Percentiles rank a stretch among this genome's conserved stretches.
These are phyloP conservation scores for Pavo muticus DNA, from an alignment of 2,113 vertebrate species.

Conservation along the genomic window DNA sequence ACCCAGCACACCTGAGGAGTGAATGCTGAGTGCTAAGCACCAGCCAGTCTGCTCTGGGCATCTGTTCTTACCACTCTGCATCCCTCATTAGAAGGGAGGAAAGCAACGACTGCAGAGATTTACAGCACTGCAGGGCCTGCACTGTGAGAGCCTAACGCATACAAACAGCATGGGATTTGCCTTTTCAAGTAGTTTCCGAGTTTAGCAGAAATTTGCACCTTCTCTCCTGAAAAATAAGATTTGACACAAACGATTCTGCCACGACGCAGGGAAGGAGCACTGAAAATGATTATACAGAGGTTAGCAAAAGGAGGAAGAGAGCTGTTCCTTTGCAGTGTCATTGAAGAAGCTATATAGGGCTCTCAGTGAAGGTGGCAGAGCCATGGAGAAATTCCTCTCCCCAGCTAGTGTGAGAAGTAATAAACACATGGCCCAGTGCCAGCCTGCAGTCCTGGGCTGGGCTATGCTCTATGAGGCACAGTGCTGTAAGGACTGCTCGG, in stretches of 20 bases:
- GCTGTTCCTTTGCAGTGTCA: not conserved
- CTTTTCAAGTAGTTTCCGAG: not conserved
- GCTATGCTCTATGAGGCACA: not conserved
- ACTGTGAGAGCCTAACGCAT: not conserved
- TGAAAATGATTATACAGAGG: not conserved
- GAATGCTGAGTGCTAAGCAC: not conserved
- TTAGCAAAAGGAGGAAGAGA: not conserved
- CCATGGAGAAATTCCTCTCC: not conserved
- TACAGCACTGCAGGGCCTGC: not conserved
- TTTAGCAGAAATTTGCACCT: not conserved
- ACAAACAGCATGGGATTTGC: not conserved
- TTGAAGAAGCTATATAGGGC: not conserved
- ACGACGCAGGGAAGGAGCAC: accelerated
- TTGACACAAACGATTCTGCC: not conserved
- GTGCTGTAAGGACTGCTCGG: not conserved
- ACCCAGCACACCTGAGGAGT: not conserved
- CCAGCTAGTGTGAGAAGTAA: not conserved
- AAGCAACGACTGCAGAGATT: not conserved
- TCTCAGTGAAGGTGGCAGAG: not conserved
- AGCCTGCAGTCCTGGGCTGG: not conserved
- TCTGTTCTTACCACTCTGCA: not conserved
- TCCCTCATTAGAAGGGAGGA: not conserved
- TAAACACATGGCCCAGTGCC: not conserved
- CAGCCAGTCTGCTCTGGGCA: not conserved
- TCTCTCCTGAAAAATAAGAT: not conserved